Evolutionary conservation across 2,113 vertebrate genomes (phyloP).

Genomic region (Conger conger): DNA sequence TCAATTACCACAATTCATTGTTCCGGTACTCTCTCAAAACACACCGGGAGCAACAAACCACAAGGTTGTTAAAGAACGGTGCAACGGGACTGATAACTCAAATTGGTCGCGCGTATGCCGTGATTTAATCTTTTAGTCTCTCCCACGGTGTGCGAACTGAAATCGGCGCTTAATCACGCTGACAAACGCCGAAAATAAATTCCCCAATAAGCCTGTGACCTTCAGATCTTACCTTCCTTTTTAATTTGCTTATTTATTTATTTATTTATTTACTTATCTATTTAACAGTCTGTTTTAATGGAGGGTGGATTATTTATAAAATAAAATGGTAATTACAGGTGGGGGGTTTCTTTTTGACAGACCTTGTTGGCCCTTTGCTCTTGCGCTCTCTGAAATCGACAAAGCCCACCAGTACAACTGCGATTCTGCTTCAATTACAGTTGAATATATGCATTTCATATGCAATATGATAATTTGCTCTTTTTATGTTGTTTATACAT

Average conservation of each 20-base stretch:
- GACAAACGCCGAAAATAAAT: conserved; percentile 16
- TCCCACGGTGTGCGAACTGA: not conserved
- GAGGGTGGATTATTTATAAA: conserved; percentile 23
- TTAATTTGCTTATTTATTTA: not conserved
- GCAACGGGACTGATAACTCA: not conserved
- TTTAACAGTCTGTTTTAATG: conserved; percentile 27
- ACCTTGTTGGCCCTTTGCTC: conserved; percentile 33
- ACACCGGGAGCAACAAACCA: not conserved
- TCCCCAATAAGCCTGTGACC: conserved; percentile 7
- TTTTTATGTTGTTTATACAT: too few relatives aligned
- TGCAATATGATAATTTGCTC: too few relatives aligned
- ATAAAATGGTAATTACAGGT: conserved; percentile 21
- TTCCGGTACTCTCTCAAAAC: not conserved
- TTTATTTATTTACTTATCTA: not conserved
- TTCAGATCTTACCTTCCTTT: conserved; percentile 20
- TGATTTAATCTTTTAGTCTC: conserved; percentile 2
- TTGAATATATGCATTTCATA: too few relatives aligned
- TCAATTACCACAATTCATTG: conserved; percentile 28
- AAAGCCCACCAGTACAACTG: not conserved
- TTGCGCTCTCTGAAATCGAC: not conserved
- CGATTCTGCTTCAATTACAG: not conserved
- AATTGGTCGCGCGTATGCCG: not conserved
- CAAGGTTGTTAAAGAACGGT: not conserved
- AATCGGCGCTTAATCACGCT: not conserved
- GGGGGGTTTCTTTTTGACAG: conserved; percentile 32